These are phyloP conservation scores for Petrolisthes manimaculis DNA, from an alignment of 2,888 invertebrate genomes.

Conservation along the genomic window DNA sequence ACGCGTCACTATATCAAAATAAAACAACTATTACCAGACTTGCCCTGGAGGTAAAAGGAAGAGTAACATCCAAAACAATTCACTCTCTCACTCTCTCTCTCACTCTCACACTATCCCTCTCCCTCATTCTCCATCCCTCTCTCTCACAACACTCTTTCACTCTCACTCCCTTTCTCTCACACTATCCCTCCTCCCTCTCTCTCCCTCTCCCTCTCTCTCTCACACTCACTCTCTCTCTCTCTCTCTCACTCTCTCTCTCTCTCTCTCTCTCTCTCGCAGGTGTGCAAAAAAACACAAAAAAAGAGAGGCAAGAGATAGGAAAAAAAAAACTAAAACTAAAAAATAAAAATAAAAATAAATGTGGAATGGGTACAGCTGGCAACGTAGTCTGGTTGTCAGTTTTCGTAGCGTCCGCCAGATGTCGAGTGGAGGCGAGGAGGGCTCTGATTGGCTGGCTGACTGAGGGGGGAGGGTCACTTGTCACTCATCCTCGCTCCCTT, in stretches of 20 bases:
- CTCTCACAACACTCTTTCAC: not conserved
- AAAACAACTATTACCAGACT: conserved; percentile 12
- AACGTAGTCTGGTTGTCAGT: conserved; percentile 46
- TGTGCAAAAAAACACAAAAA: conserved; percentile 11
- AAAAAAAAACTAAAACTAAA: not conserved
- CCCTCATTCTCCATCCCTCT: not conserved
- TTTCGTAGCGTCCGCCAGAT: conserved; percentile 50
- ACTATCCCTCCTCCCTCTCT: not conserved
- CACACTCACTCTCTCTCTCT: not conserved
- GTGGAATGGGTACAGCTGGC: conserved; percentile 24
- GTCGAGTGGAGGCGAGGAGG: conserved; percentile 42
- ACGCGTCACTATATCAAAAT: not conserved
- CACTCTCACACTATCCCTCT: not conserved
- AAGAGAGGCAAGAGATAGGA: not conserved
- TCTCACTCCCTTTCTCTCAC: not conserved
- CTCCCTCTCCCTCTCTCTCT: not conserved
- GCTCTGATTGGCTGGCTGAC: conserved; percentile 44
- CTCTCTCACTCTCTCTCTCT: not conserved
- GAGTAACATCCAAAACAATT: conserved; percentile 1
- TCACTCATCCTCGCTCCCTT: conserved; percentile 52
- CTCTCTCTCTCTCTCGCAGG: conserved; percentile 4
- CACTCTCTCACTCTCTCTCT: not conserved
- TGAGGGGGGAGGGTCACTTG: conserved; percentile 61
- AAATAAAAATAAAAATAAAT: not conserved
- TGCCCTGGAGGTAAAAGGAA: not conserved